phyloP scores from a whole-genome alignment of 2,888 invertebrate species.

The Ctenicera cuprea region DNA sequence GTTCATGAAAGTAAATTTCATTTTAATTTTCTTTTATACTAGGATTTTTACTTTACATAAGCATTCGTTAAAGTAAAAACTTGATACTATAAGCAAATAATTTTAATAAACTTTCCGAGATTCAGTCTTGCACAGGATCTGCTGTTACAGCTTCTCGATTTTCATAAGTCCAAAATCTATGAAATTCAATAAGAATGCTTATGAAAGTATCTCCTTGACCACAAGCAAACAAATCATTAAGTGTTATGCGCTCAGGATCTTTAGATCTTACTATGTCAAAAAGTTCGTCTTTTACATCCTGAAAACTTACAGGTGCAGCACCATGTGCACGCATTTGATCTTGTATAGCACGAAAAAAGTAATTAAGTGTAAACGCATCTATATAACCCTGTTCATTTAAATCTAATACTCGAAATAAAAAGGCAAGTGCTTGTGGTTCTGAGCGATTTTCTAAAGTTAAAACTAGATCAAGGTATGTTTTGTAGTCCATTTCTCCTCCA shows the following conservation, averaged over 20 bases:
- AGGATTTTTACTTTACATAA: too few relatives aligned
- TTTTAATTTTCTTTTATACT: too few relatives aligned
- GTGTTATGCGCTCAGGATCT: constrained; percentile 88
- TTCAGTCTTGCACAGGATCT: constrained; percentile 73
- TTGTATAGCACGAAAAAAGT: constrained; percentile 95
- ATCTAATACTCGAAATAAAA: constrained; percentile 93
- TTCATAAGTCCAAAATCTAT: constrained; percentile 98
- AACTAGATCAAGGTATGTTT: constrained; percentile 96
- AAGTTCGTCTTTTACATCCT: constrained; percentile 97
- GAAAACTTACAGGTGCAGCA: constrained; percentile 92
- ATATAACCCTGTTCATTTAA: constrained; percentile 91
- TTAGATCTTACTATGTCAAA: constrained; percentile 98
- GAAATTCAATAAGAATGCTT: constrained; percentile 94
- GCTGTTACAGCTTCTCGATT: constrained; percentile 89
- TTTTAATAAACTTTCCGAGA: too few relatives aligned
- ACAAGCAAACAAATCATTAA: constrained; percentile 89
- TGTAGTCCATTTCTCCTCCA: constrained; percentile 97
- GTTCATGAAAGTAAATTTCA: too few relatives aligned
- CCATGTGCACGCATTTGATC: constrained; percentile 92
- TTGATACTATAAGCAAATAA: too few relatives aligned
- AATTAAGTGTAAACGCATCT: constrained; percentile 93
- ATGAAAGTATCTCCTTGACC: constrained; percentile 96
- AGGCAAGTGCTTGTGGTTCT: constrained; percentile 94
- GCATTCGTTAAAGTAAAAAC: too few relatives aligned
- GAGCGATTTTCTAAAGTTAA: constrained; percentile 93